Evolutionary conservation across 2,113 vertebrate species (phyloP).

Genomic region (Psittacara wagleri): DNA sequence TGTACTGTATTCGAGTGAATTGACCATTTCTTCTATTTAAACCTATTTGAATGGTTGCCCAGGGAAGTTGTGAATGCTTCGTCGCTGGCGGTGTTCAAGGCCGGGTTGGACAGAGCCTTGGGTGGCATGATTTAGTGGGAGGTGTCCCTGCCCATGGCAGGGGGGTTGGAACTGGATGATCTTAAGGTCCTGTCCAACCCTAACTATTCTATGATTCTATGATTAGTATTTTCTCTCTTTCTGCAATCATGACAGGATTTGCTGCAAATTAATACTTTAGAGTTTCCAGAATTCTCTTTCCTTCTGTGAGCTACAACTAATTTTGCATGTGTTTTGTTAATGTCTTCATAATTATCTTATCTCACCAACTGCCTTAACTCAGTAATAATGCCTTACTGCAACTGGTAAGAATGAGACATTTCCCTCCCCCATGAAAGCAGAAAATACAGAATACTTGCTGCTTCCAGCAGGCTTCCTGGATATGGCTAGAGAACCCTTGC

Average conservation of each 20-base stretch:
- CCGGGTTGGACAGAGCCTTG: no score
- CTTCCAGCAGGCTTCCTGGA: not conserved
- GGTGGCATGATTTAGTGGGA: no score
- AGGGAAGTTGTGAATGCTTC: no score
- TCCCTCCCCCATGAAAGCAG: not conserved
- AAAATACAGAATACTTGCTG: not conserved
- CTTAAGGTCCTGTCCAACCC: no score
- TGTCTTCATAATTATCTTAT: slow-evolving; percentile 39
- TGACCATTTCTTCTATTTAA: not conserved
- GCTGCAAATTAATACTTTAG: not conserved
- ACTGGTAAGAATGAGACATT: not conserved
- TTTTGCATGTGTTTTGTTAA: slow-evolving; percentile 30
- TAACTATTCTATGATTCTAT: no score
- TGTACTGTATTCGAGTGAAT: not conserved
- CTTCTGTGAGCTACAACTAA: slow-evolving; percentile 19
- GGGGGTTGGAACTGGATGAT: no score
- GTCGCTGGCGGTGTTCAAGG: no score
- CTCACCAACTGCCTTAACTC: slow-evolving; percentile 41
- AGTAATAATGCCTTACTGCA: slow-evolving; percentile 21
- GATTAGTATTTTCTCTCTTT: not conserved
- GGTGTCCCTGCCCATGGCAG: no score
- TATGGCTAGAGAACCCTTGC: not conserved
- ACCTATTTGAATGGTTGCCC: not conserved
- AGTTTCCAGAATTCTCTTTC: not conserved
- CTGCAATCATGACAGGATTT: not conserved